phyloP scores from a whole-genome alignment of 1,140 invertebrate species.

The Wasmannia auropunctata region DNA sequence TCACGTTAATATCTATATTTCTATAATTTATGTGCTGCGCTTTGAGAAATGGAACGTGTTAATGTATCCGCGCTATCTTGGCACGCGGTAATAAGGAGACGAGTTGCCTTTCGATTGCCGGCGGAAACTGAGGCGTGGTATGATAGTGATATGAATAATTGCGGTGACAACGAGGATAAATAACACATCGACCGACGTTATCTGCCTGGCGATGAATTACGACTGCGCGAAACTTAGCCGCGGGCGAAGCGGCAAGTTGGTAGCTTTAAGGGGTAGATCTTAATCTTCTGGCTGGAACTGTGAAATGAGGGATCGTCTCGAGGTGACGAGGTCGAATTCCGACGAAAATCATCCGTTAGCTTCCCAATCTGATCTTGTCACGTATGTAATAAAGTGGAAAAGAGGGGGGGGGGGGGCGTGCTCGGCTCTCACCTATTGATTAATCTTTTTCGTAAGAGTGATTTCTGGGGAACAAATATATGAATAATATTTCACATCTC shows the following conservation, averaged over 20 bases:
- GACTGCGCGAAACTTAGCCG: constrained; percentile 69
- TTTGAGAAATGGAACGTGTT: constrained; percentile 69
- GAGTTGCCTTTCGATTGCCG: constrained; percentile 81
- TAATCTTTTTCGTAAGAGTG: background rate
- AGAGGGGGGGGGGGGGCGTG: background rate
- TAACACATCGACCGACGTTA: constrained; percentile 82
- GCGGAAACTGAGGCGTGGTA: constrained; percentile 71
- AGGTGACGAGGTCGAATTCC: constrained; percentile 76
- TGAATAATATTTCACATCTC: background rate
- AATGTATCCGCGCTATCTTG: constrained; percentile 70
- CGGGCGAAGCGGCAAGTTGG: constrained; percentile 54
- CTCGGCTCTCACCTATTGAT: constrained; percentile 29
- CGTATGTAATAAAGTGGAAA: constrained; percentile 35
- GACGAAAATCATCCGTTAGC: constrained; percentile 62
- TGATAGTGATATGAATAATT: constrained; percentile 84
- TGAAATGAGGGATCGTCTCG: constrained; percentile 80
- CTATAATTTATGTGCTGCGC: background rate
- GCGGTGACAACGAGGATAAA: constrained; percentile 80
- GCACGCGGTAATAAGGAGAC: constrained; percentile 73
- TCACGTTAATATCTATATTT: constrained; percentile 27
- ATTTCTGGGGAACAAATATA: background rate
- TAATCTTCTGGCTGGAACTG: constrained; percentile 72
- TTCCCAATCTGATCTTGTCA: constrained; percentile 35
- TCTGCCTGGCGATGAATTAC: constrained; percentile 80
- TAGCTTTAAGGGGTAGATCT: constrained; percentile 77